Conservation (phyloP, 2,888 invertebrate genomes). For the Nomada ferruginata region DNA sequence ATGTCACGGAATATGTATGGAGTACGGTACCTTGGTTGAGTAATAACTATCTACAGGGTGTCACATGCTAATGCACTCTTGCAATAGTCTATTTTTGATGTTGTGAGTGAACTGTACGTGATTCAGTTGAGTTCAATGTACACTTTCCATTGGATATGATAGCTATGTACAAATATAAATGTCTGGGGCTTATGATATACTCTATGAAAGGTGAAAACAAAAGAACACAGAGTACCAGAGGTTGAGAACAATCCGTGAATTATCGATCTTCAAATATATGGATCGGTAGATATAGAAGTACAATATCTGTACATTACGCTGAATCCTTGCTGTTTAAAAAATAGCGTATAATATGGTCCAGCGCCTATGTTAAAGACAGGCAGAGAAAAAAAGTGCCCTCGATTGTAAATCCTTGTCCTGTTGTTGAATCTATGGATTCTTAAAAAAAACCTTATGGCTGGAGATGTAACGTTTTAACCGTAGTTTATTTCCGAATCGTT, state of each 20-base stretch:
- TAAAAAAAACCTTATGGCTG: conserved; percentile 51
- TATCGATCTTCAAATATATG: conserved; percentile 64
- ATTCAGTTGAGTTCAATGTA: conserved; percentile 79
- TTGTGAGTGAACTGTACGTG: conserved; percentile 81
- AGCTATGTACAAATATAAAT: conserved; percentile 82
- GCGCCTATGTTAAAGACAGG: conserved; percentile 73
- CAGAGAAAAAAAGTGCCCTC: conserved; percentile 74
- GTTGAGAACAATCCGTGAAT: conserved; percentile 64
- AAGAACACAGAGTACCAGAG: conserved; percentile 56
- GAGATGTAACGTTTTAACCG: conserved; percentile 62
- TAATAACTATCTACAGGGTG: conserved; percentile 77
- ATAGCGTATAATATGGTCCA: conserved; percentile 70
- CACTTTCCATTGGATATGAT: conserved; percentile 81
- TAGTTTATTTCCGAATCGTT: conserved; percentile 67
- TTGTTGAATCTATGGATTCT: conserved; percentile 65
- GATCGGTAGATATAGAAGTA: conserved; percentile 71
- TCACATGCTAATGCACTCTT: conserved; percentile 79
- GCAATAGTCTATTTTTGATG: conserved; percentile 84
- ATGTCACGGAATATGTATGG: conserved; percentile 71
- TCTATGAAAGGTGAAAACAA: conserved; percentile 73
- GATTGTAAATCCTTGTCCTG: conserved; percentile 69
- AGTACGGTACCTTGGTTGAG: conserved; percentile 73
- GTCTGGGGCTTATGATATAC: conserved; percentile 78
- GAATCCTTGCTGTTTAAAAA: conserved; percentile 70
- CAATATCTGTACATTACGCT: conserved; percentile 74